A percentile compares a stretch with the other conserved stretches of the same genome.
Evolutionary conservation across 2,888 invertebrate genomes (phyloP).

Genomic region (Tuta absoluta): DNA sequence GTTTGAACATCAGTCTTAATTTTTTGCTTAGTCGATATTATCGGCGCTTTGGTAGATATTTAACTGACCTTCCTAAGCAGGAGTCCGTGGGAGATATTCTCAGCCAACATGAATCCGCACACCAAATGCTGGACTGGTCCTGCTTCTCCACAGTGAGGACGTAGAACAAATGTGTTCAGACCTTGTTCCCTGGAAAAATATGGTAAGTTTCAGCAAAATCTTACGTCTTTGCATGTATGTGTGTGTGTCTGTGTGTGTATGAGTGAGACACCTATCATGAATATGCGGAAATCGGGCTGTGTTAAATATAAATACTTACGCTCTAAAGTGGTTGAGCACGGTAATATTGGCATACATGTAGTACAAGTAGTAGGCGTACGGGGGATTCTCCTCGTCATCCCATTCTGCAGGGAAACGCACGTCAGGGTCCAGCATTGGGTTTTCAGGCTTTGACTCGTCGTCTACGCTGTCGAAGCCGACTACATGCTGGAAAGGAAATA

Average conservation of each 20-base stretch:
- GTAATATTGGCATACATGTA: slow-evolving; percentile 99
- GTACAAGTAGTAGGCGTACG: slow-evolving; percentile 98
- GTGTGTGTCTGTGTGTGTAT: background rate
- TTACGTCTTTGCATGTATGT: no score
- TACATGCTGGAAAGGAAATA: slow-evolving; percentile 83
- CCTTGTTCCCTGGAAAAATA: slow-evolving; percentile 87
- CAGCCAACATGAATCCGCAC: slow-evolving; percentile 97
- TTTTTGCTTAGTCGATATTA: no score
- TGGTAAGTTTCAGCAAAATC: no score
- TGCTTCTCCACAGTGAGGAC: slow-evolving; percentile 99
- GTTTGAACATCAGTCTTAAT: no score
- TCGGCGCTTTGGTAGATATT: slow-evolving; percentile 92
- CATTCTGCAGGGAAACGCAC: slow-evolving; percentile 91
- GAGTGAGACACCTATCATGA: background rate
- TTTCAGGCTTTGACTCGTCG: slow-evolving; percentile 99
- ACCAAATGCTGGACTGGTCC: slow-evolving; percentile 98
- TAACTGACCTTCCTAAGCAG: slow-evolving; percentile 91
- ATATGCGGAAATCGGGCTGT: background rate
- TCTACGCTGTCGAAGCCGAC: slow-evolving; percentile 99
- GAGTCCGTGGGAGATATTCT: slow-evolving; percentile 99
- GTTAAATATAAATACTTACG: slow-evolving; percentile 76
- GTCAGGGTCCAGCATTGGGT: slow-evolving; percentile 92
- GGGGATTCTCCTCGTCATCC: slow-evolving; percentile 96
- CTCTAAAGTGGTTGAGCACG: slow-evolving; percentile 96
- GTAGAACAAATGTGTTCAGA: slow-evolving; percentile 94